phyloP scores from a whole-genome alignment of 2,888 invertebrate species.

The Ormyrus nitidulus region DNA sequence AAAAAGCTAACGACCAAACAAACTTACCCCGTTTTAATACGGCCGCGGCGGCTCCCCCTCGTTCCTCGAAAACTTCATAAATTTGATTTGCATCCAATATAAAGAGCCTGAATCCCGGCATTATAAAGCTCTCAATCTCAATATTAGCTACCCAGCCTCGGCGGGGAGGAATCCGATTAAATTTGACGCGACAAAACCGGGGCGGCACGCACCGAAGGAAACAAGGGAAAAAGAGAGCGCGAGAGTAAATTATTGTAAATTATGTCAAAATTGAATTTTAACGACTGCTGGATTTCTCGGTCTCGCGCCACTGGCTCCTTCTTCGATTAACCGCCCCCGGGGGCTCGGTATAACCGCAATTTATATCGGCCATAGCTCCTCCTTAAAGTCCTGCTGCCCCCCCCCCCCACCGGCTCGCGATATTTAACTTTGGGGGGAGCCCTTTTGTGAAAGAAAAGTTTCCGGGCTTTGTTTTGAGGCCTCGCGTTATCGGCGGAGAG shows the following conservation, averaged over 20 bases:
- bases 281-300: slow-evolving; percentile 19
- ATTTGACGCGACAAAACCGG: slow-evolving; percentile 48
- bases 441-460: slow-evolving; percentile 45
- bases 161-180: slow-evolving; percentile 47
- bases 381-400: slow-evolving; percentile 16
- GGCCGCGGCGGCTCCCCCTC: too few species aligned
- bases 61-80: neutral
- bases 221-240: neutral
- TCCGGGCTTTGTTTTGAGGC: slow-evolving; percentile 30
- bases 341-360: slow-evolving; percentile 44
- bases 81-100: slow-evolving; percentile 46
- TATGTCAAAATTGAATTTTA: slow-evolving; percentile 54
- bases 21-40: too few species aligned
- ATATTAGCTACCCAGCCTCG: slow-evolving; percentile 31
- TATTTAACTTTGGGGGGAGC: slow-evolving; percentile 56
- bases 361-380: slow-evolving; percentile 29
- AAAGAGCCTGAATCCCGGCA: slow-evolving; percentile 34
- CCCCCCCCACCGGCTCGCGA: slow-evolving; percentile 30
- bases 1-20: too few species aligned
- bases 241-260: slow-evolving; percentile 48
- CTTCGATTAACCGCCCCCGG: slow-evolving; percentile 47
- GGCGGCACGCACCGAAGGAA: neutral
- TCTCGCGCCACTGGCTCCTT: neutral
- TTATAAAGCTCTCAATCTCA: slow-evolving; percentile 47
- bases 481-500: slow-evolving; percentile 32